phyloP scores from a whole-genome alignment of 1,140 invertebrate genomes.

The Calosoma granatense region DNA sequence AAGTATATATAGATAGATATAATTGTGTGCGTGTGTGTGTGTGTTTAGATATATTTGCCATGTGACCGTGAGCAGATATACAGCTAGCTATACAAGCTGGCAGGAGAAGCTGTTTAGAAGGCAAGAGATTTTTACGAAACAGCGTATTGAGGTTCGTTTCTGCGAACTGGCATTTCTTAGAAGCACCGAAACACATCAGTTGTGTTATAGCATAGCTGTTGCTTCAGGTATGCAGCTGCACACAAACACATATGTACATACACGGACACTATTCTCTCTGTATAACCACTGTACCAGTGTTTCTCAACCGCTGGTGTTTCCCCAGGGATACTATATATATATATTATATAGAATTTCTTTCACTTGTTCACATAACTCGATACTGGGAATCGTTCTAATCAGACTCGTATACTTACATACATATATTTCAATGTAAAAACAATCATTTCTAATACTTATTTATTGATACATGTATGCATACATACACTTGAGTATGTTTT shows the following conservation, averaged over 20 bases:
- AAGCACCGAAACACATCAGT: background rate
- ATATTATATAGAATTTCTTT: background rate
- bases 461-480: background rate
- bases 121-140: background rate
- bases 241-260: no score
- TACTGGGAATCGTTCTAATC: background rate
- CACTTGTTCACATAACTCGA: background rate
- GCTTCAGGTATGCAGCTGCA: constrained; percentile 6
- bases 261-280: no score
- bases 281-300: no score
- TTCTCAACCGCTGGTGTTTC: no score
- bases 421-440: background rate
- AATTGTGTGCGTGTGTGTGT: no score
- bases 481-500: background rate
- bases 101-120: background rate
- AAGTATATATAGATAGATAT: no score
- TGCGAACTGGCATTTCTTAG: background rate
- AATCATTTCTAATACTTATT: background rate
- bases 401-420: background rate
- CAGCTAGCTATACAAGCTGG: no score
- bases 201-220: no score
- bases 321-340: no score
- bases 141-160: background rate
- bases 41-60: no score
- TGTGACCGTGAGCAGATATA: no score